Base-by-base conservation (phyloP, 2,888 invertebrate genomes). In the Sepioteuthis lessoniana region DNA sequence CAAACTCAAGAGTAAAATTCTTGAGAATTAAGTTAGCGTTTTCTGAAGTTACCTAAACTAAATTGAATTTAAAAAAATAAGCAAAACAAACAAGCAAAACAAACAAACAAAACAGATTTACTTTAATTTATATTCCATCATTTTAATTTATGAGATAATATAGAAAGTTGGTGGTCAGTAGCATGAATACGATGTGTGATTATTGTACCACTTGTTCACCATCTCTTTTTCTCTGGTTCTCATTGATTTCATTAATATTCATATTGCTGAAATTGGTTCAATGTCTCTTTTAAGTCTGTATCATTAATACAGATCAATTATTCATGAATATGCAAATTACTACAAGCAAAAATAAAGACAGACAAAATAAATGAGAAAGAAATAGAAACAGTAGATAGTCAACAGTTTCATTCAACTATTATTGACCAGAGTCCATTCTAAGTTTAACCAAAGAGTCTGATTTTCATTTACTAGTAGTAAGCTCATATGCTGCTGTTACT, bases 221-320 rank as follows among this genome's bases (percentile, higher is more conserved):
- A 35, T n/a, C 76, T 76, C 76, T 25, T 76, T 76, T 76, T 76
- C n/a, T n/a, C n/a, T 76, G 76, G n/a, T n/a, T n/a, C n/a, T 76
- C n/a, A 76, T n/a, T 76, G 76, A 76, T 76, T 76, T 76, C 76
- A 76, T 76, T 76, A 76, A 76, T 76, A 76, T 76, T 76, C 76
- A 76, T 76, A 76, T 76, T n/a, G 76, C n/a, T 76, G n/a, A 76
- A n/a, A 76, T 76, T 76, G 19, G n/a, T 76, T 76, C 76, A 76
- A 25, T 76, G 2, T 76, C 76, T n/a, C 19, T 0, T 76, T 76
- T 35, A 76, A n/a, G 16, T 76, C n/a, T 4, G 60, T 31, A 19
- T n/a, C 76, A 76, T 35, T n/a, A 76, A 76, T n/a, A n/a, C n/a
- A 76, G 76, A 76, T 76, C 16, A 55, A 21, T 28, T 2, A n/a